These are phyloP conservation scores for Belgica antarctica DNA, from an alignment of 2,888 invertebrate genomes.

Conservation along the genomic window DNA sequence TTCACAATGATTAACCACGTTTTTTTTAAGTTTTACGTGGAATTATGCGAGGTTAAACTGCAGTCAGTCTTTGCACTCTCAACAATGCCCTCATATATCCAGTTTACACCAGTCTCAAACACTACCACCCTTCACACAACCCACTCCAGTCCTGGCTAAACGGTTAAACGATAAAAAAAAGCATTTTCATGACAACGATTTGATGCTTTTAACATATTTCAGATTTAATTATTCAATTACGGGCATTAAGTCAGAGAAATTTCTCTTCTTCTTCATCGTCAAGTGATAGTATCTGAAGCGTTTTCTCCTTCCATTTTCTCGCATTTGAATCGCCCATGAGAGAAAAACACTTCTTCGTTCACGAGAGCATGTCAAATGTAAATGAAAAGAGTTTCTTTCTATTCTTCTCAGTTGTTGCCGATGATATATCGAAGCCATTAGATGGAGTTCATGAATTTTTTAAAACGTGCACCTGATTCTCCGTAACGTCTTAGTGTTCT, in stretches of 20 bases:
- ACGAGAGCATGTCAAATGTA: not conserved
- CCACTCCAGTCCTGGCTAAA: too few relatives aligned
- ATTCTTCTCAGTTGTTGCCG: constrained; percentile 17
- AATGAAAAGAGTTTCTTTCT: constrained; percentile 31
- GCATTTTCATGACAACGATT: constrained; percentile 39
- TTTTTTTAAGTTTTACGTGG: too few relatives aligned
- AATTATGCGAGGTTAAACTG: too few relatives aligned
- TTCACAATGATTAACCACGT: too few relatives aligned
- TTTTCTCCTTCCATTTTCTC: not conserved
- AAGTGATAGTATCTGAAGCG: constrained; percentile 8
- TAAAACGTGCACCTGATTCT: constrained; percentile 29
- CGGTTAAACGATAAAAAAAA: too few relatives aligned
- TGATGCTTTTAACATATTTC: constrained; percentile 38
- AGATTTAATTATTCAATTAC: constrained; percentile 40
- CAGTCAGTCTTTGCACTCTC: too few relatives aligned
- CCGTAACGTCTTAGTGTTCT: not conserved
- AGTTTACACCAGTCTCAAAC: too few relatives aligned
- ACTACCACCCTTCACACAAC: too few relatives aligned
- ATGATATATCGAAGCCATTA: constrained; percentile 30
- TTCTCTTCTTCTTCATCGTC: too few relatives aligned
- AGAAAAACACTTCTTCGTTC: constrained; percentile 6
- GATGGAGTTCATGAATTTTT: constrained; percentile 26
- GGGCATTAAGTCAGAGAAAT: constrained; percentile 19
- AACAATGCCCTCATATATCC: too few relatives aligned
- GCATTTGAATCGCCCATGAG: constrained; percentile 15